phyloP scores from a whole-genome alignment of 1,140 invertebrate species.

The Sinonovacula constricta region DNA sequence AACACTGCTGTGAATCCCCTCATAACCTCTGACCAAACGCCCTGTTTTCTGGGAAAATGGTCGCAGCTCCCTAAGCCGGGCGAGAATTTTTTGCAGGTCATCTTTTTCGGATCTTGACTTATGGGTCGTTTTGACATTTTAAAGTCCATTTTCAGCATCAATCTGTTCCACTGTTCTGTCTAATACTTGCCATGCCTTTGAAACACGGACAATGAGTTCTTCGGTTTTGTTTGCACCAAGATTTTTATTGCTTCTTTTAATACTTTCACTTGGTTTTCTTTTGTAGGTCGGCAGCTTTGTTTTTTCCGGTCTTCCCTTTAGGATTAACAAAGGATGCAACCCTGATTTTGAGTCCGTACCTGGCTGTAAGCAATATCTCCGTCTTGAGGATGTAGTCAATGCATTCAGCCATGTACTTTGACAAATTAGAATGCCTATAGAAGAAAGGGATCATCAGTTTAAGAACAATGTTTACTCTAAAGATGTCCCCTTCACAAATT shows the following conservation, averaged over 20 bases:
- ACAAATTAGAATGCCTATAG: conserved; percentile 45
- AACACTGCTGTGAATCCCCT: too few species aligned
- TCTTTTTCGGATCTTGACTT: conserved; percentile 26
- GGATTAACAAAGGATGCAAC: conserved; percentile 47
- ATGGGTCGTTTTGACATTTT: conserved; percentile 14
- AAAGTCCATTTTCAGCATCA: conserved; percentile 2
- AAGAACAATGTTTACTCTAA: conserved; percentile 32
- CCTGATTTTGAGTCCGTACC: conserved; percentile 39
- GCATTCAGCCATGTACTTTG: conserved; percentile 52
- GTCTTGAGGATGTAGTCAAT: conserved; percentile 58
- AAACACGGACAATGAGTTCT: conserved; percentile 36
- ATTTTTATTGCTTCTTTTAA: conserved; percentile 45
- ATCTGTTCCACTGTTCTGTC: conserved; percentile 13
- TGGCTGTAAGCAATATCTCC: conserved; percentile 27
- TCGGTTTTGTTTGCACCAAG: too few species aligned
- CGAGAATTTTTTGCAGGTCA: conserved; percentile 16
- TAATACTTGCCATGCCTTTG: conserved; percentile 45
- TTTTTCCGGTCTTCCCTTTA: conserved; percentile 35
- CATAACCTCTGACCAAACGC: too few species aligned
- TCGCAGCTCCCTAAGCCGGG: background rate
- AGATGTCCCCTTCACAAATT: conserved; percentile 46
- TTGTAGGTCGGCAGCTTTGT: conserved; percentile 51
- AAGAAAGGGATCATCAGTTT: conserved; percentile 54
- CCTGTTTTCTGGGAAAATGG: too few species aligned
- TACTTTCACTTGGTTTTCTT: conserved; percentile 55